Base-by-base conservation (phyloP, 1,140 invertebrate species). In the Ostrea edulis region DNA sequence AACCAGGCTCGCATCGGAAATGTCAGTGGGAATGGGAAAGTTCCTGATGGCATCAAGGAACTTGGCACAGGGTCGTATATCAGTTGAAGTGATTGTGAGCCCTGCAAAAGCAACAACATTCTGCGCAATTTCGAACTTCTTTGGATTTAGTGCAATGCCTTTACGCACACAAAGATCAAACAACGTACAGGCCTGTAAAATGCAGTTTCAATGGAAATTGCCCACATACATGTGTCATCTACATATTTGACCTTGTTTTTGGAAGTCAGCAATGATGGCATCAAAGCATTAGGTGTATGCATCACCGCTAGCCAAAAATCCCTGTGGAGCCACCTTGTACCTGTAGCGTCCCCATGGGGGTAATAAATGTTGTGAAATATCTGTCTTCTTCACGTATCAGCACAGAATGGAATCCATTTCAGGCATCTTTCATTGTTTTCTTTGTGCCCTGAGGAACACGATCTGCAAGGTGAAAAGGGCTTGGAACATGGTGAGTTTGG, bases 321-420 rank as follows among this genome's bases (percentile, higher is more conserved):
- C 93, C 62, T 94, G 93, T n/a, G 91, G 92, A 14, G 91, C 84
- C 58, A 87, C 90, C 44, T 89, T 87, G 89, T 90, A 91, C 54
- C 91, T 82, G 71, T 91, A 92, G 0, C 91, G 55, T 8, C 91
- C 92, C 92, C 91, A 93, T 51, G 91, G 91, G n/a, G 0, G 88
- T 91, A 62, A 88, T 91, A 54, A 90, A 90, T 0, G 89, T 92
- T 0, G 90, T 90, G 29, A 90, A 82, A n/a, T 90, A 89, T 8
- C 86, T 53, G 82, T 92, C 90, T 8, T 89, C 68, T 25, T 88
- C 86, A 14, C 85, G 65, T 0, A 92, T 65, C 12, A 91, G 86
- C 8, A 92, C 86, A 17, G 86, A 88, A 84, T 88, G 87, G n/a
- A n/a, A n/a, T 35, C 88, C 87, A 82, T 90, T 91, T 89, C 89